Evolutionary conservation across 2,113 vertebrate genomes (phyloP), one percentile per base, ranked within the genome.

Genomic region (Tragelaphus strepsiceros): DNA sequence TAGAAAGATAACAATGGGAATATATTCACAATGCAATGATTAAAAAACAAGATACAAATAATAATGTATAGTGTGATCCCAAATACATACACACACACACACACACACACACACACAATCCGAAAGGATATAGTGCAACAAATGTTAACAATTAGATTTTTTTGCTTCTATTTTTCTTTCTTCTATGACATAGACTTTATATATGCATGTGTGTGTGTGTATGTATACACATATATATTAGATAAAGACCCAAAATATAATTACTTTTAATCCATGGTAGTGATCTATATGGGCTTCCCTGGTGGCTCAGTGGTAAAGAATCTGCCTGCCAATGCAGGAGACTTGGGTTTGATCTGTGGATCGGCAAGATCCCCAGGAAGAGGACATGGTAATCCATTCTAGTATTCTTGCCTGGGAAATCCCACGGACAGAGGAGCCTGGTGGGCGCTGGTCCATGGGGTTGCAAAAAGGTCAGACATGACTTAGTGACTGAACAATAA

Each of bases 181-280:
- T 78, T 97, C 83, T 95, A 16, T 54, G 43, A 95, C 39, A 90
- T 82, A 24, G 49, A 95, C 71, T 61, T 9, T 35, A 43, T 39
- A 8, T 32, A 7, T 62, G 15, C 19, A 7, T 71, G 59, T 61
- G 35, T 74, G 10, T 74, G 59, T 61, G 35, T 74, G 10, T 74
- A 11, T 74, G 11, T 74, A 7, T 24, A 77, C 35, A 77, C 39
- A 64, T 4, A 58, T 43, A 35, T 39, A 62, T n/a, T 16, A 92
- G 78, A 97, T 74, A 86, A 96, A 90, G 80, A 93, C 10, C 82
- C 51, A 96, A 88, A 95, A 95, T 30, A 2, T 81, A 93, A 84
- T 51, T 49, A 71, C 90, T 67, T 91, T 67, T 43, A 91, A 90
- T 90, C 53, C 22, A 86, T 39, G 32, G 26, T n/a, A 71, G 15